Conservation (phyloP, 2,888 invertebrate species). For the Deilephila elpenor region DNA sequence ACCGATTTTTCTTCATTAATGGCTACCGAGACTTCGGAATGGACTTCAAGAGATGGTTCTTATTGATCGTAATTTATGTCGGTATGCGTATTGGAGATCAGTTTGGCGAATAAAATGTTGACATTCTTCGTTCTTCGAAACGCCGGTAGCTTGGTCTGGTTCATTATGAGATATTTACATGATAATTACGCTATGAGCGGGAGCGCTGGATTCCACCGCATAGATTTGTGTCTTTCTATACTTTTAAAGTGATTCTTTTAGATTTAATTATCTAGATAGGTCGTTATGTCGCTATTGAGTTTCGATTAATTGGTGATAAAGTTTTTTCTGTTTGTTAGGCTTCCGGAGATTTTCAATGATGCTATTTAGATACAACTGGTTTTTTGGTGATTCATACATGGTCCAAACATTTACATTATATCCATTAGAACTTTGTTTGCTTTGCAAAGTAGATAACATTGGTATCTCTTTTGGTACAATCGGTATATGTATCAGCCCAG, state of each 20-base stretch:
- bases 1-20: conserved; percentile 63
- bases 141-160: conserved; percentile 60
- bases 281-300: conserved; percentile 17
- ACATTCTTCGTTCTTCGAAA: conserved; percentile 58
- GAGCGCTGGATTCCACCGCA: conserved; percentile 54
- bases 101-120: conserved; percentile 58
- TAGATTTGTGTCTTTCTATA: conserved; percentile 42
- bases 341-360: conserved; percentile 2
- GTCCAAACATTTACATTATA: neutral
- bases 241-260: conserved; percentile 33
- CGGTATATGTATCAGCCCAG: no score
- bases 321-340: neutral
- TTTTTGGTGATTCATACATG: neutral
- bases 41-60: conserved; percentile 46
- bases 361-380: neutral
- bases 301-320: conserved; percentile 20
- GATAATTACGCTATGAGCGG: conserved; percentile 63
- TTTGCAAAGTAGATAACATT: no score
- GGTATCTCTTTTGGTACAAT: no score
- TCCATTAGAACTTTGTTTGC: neutral
- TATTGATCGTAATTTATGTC: conserved; percentile 52
- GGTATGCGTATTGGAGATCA: conserved; percentile 41
- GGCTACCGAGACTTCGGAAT: conserved; percentile 51
- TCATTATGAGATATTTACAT: conserved; percentile 69
- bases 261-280: conserved; percentile 27